Evolutionary conservation across 1,140 invertebrate genomes (phyloP).

Genomic region (Drosophila nebulosa): DNA sequence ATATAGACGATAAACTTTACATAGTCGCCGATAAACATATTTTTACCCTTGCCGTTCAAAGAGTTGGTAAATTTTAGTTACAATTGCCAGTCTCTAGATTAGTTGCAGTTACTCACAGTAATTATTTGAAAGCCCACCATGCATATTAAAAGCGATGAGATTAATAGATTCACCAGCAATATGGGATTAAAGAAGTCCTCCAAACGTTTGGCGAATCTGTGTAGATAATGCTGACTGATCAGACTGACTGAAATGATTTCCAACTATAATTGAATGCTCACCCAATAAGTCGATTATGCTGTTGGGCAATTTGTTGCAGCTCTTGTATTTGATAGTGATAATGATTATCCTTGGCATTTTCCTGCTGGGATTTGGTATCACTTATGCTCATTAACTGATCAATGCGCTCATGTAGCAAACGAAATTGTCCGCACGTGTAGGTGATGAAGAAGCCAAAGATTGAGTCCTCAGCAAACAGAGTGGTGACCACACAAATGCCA

Average conservation of each 20-base stretch:
- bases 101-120: slow-evolving; percentile 46
- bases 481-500: slow-evolving; percentile 78
- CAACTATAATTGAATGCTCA: slow-evolving; percentile 11
- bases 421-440: slow-evolving; percentile 73
- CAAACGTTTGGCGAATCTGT: slow-evolving; percentile 54
- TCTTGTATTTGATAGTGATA: slow-evolving; percentile 11
- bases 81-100: no score
- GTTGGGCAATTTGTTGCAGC: slow-evolving; percentile 36
- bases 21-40: slow-evolving; percentile 76
- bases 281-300: slow-evolving; percentile 65
- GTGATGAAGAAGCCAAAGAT: slow-evolving; percentile 74
- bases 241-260: not conserved
- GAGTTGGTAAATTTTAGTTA: not conserved
- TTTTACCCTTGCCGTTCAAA: slow-evolving; percentile 39
- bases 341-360: not conserved
- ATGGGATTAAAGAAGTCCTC: slow-evolving; percentile 79
- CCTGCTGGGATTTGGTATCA: not conserved
- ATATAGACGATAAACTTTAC: slow-evolving; percentile 73
- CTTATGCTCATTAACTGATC: slow-evolving; percentile 26
- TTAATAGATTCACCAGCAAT: slow-evolving; percentile 63
- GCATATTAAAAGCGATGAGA: slow-evolving; percentile 74
- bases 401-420: slow-evolving; percentile 58
- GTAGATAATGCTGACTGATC: not conserved
- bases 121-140: slow-evolving; percentile 80
- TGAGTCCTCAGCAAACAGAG: slow-evolving; percentile 76